Evolutionary conservation across 1,140 invertebrate genomes (phyloP), one percentile per base, ranked within the genome.

Genomic region (Argopecten irradians): DNA sequence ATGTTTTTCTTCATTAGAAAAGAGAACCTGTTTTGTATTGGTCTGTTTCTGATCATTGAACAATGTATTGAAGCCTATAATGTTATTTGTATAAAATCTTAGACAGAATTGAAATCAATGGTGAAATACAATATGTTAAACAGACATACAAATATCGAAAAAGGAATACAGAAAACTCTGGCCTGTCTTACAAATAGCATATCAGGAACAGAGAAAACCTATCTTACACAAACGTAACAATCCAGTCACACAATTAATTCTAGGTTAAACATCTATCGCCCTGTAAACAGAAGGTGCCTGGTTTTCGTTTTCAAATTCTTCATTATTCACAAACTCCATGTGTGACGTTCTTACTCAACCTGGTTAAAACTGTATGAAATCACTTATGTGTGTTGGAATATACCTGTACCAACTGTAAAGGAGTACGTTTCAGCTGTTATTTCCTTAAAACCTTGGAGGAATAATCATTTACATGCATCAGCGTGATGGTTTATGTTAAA

Each of bases 1-100:
- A 71, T 71, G 55, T 71, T 71, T 28, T 71, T 71, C 55, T 71
- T 71, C 55, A 71, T 71, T 71, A 71, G 55, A 71, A 71, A 71
- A 71, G 55, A 71, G 55, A 71, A 71, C 22, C 55, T 28, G 16
- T 71, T 71, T 71, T 71, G 55, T 71, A 71, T 71, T 71, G 11
- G 8, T 5, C 22, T 28, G n/a, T 28, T 0, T 5, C 55, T 71
- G 55, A n/a, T 71, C 22, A 71, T 28, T 71, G 55, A 71, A 28
- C 55, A 28, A 71, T n/a, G 7, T 11, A 71, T 28, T n/a, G 55
- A 71, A n/a, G 28, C 55, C 1, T 28, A 71, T n/a, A 71, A 71
- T 28, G n/a, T n/a, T 71, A 28, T 71, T 71, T 3, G 8, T 71
- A 2, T 28, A 28, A n/a, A 71, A 71, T 71, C 55, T 71, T 71